Evolutionary conservation across 2,888 invertebrate genomes (phyloP).

Genomic region (Tipula helvola): DNA sequence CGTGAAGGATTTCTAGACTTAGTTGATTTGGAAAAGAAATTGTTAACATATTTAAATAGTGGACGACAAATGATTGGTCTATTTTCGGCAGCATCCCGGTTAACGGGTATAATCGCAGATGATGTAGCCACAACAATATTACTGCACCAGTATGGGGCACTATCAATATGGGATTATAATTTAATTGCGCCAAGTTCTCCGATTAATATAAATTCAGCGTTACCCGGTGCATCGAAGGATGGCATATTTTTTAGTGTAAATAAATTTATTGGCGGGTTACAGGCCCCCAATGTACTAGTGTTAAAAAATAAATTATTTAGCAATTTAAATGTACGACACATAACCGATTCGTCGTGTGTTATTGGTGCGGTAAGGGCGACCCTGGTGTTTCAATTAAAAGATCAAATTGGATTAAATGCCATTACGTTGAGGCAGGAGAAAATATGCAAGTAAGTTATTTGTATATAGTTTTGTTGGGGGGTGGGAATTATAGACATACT

Average conservation of each 20-base stretch:
- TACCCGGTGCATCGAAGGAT: slow-evolving; percentile 68
- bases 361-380: slow-evolving; percentile 75
- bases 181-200: slow-evolving; percentile 66
- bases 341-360: slow-evolving; percentile 52
- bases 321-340: neutral
- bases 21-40: slow-evolving; percentile 56
- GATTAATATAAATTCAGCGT: slow-evolving; percentile 74
- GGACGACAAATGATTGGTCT: slow-evolving; percentile 67
- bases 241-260: slow-evolving; percentile 81
- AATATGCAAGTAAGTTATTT: slow-evolving; percentile 50
- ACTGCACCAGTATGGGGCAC: slow-evolving; percentile 68
- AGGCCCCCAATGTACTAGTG: slow-evolving; percentile 46
- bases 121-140: slow-evolving; percentile 69
- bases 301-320: neutral
- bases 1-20: slow-evolving; percentile 69
- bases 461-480: neutral
- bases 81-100: slow-evolving; percentile 75
- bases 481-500: neutral
- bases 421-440: slow-evolving; percentile 61
- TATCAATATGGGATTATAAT: slow-evolving; percentile 85
- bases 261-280: slow-evolving; percentile 83
- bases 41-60: slow-evolving; percentile 47
- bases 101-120: slow-evolving; percentile 79
- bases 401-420: slow-evolving; percentile 58
- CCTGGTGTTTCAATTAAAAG: slow-evolving; percentile 73